These are phyloP conservation scores for Drosophila kanekoi DNA, from an alignment of 2,888 invertebrate genomes.

Conservation along the genomic window DNA sequence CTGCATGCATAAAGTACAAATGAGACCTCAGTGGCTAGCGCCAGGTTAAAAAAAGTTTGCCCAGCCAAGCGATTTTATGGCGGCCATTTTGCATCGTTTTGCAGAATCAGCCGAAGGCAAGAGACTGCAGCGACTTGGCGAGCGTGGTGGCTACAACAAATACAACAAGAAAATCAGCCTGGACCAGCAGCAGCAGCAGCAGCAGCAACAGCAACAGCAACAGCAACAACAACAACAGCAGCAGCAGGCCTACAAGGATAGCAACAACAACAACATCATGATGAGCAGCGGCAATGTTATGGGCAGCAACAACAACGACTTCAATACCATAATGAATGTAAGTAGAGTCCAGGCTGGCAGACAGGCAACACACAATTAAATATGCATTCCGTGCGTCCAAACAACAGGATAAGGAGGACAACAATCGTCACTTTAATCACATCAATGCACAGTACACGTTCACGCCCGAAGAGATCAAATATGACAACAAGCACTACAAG, in stretches of 20 bases:
- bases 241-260: constrained; percentile 82
- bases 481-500: constrained; percentile 92
- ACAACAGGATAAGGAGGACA: constrained; percentile 84
- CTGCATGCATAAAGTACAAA: constrained; percentile 59
- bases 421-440: constrained; percentile 85
- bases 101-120: constrained; percentile 85
- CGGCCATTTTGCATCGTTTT: constrained; percentile 49
- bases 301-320: constrained; percentile 81
- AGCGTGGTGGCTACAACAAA: constrained; percentile 86
- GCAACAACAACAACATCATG: constrained; percentile 82
- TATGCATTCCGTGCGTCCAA: constrained; percentile 2
- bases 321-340: constrained; percentile 84
- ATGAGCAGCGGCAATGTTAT: constrained; percentile 75
- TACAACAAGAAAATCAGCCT: constrained; percentile 87
- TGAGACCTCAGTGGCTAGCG: constrained; percentile 51
- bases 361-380: constrained; percentile 2
- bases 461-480: constrained; percentile 91
- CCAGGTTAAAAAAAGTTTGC: constrained; percentile 56
- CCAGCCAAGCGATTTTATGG: constrained; percentile 61
- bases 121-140: constrained; percentile 88
- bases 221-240: constrained; percentile 75
- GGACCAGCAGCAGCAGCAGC: constrained; percentile 84
- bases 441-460: constrained; percentile 88
- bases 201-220: constrained; percentile 71
- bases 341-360: constrained; percentile 50